These are phyloP conservation scores for Acropora yongei DNA, from an alignment of 64 coral and sea anemone genomes.

Conservation along the genomic window DNA sequence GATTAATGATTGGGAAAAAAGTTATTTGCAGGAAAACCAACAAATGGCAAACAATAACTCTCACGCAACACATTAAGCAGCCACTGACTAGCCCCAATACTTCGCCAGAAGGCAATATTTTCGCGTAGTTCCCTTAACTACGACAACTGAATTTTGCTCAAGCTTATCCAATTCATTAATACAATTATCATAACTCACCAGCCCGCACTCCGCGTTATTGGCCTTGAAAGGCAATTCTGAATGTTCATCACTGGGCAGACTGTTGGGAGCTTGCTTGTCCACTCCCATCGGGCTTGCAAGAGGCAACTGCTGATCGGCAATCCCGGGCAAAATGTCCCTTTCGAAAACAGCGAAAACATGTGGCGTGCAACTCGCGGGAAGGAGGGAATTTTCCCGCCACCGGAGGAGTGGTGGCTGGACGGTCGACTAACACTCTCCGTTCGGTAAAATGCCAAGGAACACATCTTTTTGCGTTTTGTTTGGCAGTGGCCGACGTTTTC, in stretches of 20 bases:
- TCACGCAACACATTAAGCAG: slow-evolving; percentile 2
- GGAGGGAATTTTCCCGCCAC: too few species aligned
- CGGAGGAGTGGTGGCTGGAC: too few species aligned
- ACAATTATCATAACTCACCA: neutral
- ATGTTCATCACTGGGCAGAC: neutral
- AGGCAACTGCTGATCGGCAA: neutral
- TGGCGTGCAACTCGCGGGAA: too few species aligned
- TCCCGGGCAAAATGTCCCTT: too few species aligned
- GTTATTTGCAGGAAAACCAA: neutral
- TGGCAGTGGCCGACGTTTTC: too few species aligned
- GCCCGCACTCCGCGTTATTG: neutral
- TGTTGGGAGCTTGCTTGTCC: neutral
- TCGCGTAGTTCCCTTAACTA: slow-evolving; percentile 15
- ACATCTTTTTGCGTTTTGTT: too few species aligned
- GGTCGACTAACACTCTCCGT: too few species aligned
- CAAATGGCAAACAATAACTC: slow-evolving; percentile 22
- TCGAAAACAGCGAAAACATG: too few species aligned
- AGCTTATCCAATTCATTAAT: neutral
- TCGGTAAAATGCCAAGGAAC: too few species aligned
- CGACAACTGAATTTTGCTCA: neutral
- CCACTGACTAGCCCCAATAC: slow-evolving; percentile 33
- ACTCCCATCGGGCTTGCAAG: neutral
- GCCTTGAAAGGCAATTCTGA: neutral
- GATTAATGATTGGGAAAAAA: too few species aligned
- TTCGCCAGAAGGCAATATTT: slow-evolving; percentile 50